Evolutionary conservation across 2,797 vertebrate genomes (phyloP).

Genomic region (Poecile montanus): DNA sequence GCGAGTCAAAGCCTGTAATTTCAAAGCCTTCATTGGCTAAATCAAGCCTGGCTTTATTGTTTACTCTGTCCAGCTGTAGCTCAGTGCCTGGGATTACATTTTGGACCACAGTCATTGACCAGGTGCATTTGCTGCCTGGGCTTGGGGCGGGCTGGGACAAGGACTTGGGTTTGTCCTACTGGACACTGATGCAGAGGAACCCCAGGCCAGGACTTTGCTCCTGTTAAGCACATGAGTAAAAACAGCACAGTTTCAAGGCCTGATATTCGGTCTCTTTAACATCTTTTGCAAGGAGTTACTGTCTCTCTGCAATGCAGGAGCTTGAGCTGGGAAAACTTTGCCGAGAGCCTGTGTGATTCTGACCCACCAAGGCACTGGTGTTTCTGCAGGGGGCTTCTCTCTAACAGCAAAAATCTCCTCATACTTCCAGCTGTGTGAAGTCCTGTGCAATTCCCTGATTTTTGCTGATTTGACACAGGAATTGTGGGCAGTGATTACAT

Average conservation of each 20-base stretch:
- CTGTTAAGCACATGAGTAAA: not conserved
- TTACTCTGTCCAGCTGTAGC: conserved; percentile 13
- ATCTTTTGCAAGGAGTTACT: not conserved
- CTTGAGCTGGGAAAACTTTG: not conserved
- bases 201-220: not conserved
- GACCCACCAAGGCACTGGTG: not conserved
- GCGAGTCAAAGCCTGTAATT: conserved; percentile 14
- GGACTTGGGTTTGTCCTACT: not conserved
- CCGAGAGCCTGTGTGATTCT: not conserved
- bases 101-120: not conserved
- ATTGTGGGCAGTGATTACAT: conserved; percentile 96
- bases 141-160: not conserved
- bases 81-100: not conserved
- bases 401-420: not conserved
- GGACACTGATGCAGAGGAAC: not conserved
- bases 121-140: not conserved
- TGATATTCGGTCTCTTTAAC: not conserved
- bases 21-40: conserved; percentile 10
- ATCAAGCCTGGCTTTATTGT: not conserved
- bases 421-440: accelerated
- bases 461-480: conserved; percentile 69
- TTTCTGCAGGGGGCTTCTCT: not conserved
- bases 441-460: not conserved
- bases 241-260: not conserved
- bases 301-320: not conserved